Percentiles rank a stretch among this genome's conserved stretches.
These are phyloP conservation scores for Argya squamiceps DNA, from an alignment of 2,797 vertebrate species.

Conservation along the genomic window DNA sequence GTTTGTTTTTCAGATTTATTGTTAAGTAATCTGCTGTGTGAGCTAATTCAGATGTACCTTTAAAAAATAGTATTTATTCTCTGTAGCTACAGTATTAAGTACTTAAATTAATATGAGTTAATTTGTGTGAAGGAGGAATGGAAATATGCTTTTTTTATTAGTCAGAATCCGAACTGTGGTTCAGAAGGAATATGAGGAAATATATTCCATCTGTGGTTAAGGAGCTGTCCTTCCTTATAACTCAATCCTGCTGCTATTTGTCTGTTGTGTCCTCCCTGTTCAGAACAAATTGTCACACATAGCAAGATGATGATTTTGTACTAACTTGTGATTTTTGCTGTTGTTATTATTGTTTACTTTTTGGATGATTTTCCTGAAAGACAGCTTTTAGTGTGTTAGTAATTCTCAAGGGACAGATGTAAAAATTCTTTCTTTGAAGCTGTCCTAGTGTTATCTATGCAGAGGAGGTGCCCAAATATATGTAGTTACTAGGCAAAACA, in stretches of 20 bases:
- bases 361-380: slow-evolving; percentile 21
- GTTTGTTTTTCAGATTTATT: not conserved
- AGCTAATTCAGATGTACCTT: not conserved
- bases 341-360: slow-evolving; percentile 56
- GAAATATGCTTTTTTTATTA: slow-evolving; percentile 37
- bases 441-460: not conserved
- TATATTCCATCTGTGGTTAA: slow-evolving; percentile 72
- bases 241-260: slow-evolving; percentile 73
- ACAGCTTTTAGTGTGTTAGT: not conserved
- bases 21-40: not conserved
- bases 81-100: not conserved
- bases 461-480: not conserved
- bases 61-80: not conserved
- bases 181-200: slow-evolving; percentile 67
- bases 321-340: slow-evolving; percentile 52
- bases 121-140: slow-evolving; percentile 14
- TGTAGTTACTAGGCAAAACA: not conserved
- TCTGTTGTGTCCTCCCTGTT: slow-evolving; percentile 67
- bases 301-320: slow-evolving; percentile 66
- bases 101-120: not conserved
- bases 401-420: not conserved
- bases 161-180: slow-evolving; percentile 27
- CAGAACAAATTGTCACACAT: slow-evolving; percentile 73
- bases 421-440: slow-evolving; percentile 9
- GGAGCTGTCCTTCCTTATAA: slow-evolving; percentile 70